phyloP scores from a whole-genome alignment of 2,113 vertebrate species.

The Trematocara variabile region DNA sequence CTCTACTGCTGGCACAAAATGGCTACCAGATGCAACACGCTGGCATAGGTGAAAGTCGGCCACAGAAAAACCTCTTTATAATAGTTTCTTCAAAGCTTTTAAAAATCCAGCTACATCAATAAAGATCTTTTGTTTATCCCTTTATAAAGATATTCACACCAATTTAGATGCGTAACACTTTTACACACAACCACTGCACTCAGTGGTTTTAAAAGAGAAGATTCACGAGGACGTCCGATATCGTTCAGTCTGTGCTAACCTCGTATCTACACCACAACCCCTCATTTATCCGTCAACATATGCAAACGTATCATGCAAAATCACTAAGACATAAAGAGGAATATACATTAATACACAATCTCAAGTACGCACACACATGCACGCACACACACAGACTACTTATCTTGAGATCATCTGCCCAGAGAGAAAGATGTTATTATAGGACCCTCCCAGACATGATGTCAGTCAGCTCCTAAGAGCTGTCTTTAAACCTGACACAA shows the following conservation, averaged over 20 bases:
- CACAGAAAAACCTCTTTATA: background rate
- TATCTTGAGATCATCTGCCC: constrained; percentile 55
- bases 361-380: background rate
- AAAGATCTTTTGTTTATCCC: background rate
- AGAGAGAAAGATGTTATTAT: constrained; percentile 61
- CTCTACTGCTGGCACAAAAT: constrained; percentile 65
- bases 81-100: background rate
- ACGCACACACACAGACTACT: constrained; percentile 24
- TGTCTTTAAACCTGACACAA: constrained; percentile 55
- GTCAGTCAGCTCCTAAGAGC: constrained; percentile 55
- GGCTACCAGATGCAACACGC: constrained; percentile 48
- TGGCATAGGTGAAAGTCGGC: constrained; percentile 35
- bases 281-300: background rate
- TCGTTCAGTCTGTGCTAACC: constrained; percentile 25
- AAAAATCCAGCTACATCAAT: background rate
- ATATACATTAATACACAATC: background rate
- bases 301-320: background rate
- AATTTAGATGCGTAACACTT: background rate
- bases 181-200: background rate
- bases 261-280: background rate
- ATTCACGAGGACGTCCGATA: background rate
- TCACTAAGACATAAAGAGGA: background rate
- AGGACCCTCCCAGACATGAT: constrained; percentile 63
- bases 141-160: background rate
- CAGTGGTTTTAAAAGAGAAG: background rate